Base-by-base conservation (phyloP, 1,140 invertebrate genomes). In the Maconellicoccus hirsutus region DNA sequence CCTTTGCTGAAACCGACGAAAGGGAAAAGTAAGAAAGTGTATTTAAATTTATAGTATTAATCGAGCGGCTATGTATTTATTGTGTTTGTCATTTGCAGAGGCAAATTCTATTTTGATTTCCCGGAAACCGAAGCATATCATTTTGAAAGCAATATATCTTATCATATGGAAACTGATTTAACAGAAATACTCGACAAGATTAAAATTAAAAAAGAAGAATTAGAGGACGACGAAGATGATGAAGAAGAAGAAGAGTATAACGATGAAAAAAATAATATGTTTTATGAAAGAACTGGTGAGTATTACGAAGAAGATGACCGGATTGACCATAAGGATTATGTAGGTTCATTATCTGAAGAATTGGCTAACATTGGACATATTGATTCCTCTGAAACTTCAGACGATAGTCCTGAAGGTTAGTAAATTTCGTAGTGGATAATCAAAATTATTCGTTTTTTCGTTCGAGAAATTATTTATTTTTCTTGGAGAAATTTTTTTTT, bases 371-470 rank as follows among this genome's bases (percentile, higher is more conserved):
- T 91, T 16, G 84, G 84, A 12, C 89, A 92, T 75, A 91, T 91
- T 59, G 90, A 92, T 74, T 91, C 89, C 0, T 88, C 90, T 0
- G 89, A 92, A 80, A 83, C 85, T 52, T 90, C 89, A 0, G 89
- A 91, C 70, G 75, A 76, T 38, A 76, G 75, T 71, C 75, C 76
- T 10, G 75, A 77, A 70, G 74, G 72, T 39, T 72, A 70, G 22
- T 70, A 70, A 19, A 8, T 52, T 19, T 6, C n/a, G 3, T 52
- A 16, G 16, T 19, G 42, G 42, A 52, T 33, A 12, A 33, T 33
- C 29, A 12, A 33, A 33, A 33, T 52, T 16, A n/a, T n/a, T n/a
- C n/a, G n/a, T 16, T 52, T 52, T 16, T 52, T 52, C 12, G 4
- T 52, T 52, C 42, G 42, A 52, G 6, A 19, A 8, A 52, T 14